Base-by-base conservation (phyloP, 2,888 invertebrate species). In the Lithophane semibrunnea region DNA sequence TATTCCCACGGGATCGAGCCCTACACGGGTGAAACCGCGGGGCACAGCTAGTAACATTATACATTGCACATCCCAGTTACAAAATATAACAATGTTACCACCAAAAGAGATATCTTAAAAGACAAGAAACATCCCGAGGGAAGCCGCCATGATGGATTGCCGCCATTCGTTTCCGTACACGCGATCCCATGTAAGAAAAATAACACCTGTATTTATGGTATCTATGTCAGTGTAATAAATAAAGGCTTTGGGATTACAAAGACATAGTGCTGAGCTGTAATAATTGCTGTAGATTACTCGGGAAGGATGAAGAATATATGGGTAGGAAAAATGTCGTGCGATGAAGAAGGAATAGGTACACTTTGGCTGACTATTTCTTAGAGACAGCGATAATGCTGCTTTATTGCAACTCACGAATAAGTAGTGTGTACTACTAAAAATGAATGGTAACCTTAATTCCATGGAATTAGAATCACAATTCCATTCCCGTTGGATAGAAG, bases 91-190 rank as follows among this genome's bases (percentile, higher is more conserved):
- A 44, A 52, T 60, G 16, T 74, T 60, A 72, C 9, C n/a, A 77
- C 44, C 24, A 64, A 65, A 69, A 44, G 3, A 75, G 8, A 70
- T 58, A 75, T 73, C 72, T 37, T 65, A 58, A 47, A 60, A 3
- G 64, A 42, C 75, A 75, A 73, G 73, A 60, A 74, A 80, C 49
- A 74, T 60, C 63, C 37, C 44, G 37, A n/a, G 18, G 56, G 70
- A 75, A 81, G 67, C 66, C 68, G 2, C 68, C 74, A 76, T 89
- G 88, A 88, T 86, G 75, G 66, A 89, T 89, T 73, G 44, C 21
- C 42, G 44, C 66, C 79, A 88, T 89, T 85, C 66, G 64, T 88
- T 77, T 75, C 18, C 76, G 71, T 56, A 69, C 75, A 77, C 69
- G 68, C 60, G 73, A 83, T 72, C 63, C 67, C 60, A 80, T 82